Percentiles rank a stretch among this genome's conserved stretches.
Evolutionary conservation across 2,113 vertebrate genomes (phyloP).

Genomic region (Pagrus major): DNA sequence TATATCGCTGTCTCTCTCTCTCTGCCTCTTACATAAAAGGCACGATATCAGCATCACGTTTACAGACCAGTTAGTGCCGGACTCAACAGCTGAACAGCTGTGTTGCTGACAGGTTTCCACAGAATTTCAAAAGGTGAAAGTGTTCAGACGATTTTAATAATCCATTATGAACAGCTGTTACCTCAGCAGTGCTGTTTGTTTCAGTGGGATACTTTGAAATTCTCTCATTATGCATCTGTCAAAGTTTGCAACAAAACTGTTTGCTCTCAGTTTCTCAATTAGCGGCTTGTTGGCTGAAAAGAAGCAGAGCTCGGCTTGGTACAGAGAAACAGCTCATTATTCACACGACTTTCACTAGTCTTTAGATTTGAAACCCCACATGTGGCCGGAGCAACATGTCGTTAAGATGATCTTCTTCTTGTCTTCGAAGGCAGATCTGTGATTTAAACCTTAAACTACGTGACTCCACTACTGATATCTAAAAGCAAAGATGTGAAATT

Average conservation of each 20-base stretch:
- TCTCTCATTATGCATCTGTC: conserved; percentile 11
- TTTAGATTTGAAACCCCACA: neutral
- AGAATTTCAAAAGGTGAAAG: neutral
- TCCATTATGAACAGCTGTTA: neutral
- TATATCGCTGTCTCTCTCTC: conserved; percentile 23
- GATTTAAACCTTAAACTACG: neutral
- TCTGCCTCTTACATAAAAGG: conserved; percentile 78
- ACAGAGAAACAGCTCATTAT: conserved; percentile 20
- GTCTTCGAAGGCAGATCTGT: neutral
- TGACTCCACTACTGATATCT: neutral
- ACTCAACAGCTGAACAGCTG: conserved; percentile 41
- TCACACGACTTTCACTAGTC: neutral
- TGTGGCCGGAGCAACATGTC: neutral
- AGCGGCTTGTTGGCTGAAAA: neutral
- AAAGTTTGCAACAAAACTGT: conserved; percentile 13
- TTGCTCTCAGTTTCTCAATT: conserved; percentile 22
- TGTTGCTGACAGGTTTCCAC: conserved; percentile 45
- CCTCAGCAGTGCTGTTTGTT: neutral
- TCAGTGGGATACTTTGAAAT: neutral
- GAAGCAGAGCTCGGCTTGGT: conserved; percentile 3
- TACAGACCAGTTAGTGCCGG: conserved; percentile 47
- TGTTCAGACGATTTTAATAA: conserved; percentile 19
- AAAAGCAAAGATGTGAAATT: neutral
- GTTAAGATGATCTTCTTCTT: neutral
- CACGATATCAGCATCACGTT: conserved; percentile 64